Evolutionary conservation across 2,113 vertebrate species (phyloP).

Genomic region (Procavia capensis): DNA sequence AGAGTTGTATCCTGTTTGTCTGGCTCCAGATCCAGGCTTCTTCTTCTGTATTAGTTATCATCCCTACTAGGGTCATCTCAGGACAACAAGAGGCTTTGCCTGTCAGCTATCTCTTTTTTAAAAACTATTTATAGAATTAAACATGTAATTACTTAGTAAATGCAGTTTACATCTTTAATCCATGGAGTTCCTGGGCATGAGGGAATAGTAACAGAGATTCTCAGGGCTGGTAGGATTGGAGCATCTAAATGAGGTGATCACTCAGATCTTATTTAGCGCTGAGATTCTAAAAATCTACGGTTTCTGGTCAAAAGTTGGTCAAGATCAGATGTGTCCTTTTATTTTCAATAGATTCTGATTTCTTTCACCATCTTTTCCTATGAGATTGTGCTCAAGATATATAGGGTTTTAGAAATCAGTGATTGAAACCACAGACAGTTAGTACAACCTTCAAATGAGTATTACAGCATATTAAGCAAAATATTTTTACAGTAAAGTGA

Average conservation of each 20-base stretch:
- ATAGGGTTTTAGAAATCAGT: background rate
- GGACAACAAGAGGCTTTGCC: background rate
- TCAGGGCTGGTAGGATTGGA: too few relatives aligned
- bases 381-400: background rate
- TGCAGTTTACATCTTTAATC: rapidly evolving
- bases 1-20: too few relatives aligned
- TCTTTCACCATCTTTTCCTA: background rate
- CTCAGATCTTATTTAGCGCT: background rate
- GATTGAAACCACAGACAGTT: background rate
- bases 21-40: rapidly evolving
- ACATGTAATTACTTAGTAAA: background rate
- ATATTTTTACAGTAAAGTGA: background rate
- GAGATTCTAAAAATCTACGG: background rate
- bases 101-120: background rate
- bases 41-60: rapidly evolving
- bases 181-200: rapidly evolving
- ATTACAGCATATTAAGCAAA: background rate
- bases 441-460: background rate
- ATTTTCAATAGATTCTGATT: background rate
- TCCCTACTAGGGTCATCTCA: rapidly evolving
- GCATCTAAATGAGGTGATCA: background rate
- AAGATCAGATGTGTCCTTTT: background rate
- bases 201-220: background rate
- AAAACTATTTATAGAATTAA: background rate
- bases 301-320: background rate